Evolutionary conservation across 2,797 vertebrate genomes (phyloP), one percentile per base, ranked within the genome.

Genomic region (Toxotes lorentzi): DNA sequence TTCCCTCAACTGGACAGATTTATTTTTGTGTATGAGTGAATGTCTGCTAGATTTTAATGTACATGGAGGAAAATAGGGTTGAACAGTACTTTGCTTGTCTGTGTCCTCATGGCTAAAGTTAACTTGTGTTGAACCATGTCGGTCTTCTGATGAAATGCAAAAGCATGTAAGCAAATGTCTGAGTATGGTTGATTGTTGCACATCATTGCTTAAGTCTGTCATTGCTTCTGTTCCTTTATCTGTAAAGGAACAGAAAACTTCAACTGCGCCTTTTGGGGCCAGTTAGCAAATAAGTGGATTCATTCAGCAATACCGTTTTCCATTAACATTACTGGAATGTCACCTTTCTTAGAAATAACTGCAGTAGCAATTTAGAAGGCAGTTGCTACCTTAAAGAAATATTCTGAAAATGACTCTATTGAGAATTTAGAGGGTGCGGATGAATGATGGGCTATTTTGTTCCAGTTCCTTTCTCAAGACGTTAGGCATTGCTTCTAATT

Each of bases 1-100:
- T 86, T 90, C 60, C 66, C 76, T 85, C 73, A 86, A 82, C 51
- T 76, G 76, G 81, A 86, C 83, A 90, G 89, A 94, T 94, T 90
- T 90, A 93, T 91, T 91, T 90, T 82, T 83, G 83, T 73, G 73
- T 87, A 48, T 79, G 60, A 75, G 47, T 61, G 53, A 30, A 27
- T 74, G 57, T 62, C 70, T 70, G 80, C 65, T 13, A 71, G 65
- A 58, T 79, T 83, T 82, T 61, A 85, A 65, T 84, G 79, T 76
- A 59, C 58, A 21, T n/a, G 58, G 56, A 53, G 78, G 32, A 68
- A 73, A 86, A 82, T 72, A 38, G 47, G 53, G 14, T 38, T 64
- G 34, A 69, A 70, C 51, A 53, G 58, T 51, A 40, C 24, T 71
- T 40, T 61, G 17, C 24, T 7, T 56, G 13, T 38, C 17, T 45